These are phyloP conservation scores for Neodiprion lecontei DNA, from an alignment of 1,140 invertebrate genomes.

Conservation along the genomic window DNA sequence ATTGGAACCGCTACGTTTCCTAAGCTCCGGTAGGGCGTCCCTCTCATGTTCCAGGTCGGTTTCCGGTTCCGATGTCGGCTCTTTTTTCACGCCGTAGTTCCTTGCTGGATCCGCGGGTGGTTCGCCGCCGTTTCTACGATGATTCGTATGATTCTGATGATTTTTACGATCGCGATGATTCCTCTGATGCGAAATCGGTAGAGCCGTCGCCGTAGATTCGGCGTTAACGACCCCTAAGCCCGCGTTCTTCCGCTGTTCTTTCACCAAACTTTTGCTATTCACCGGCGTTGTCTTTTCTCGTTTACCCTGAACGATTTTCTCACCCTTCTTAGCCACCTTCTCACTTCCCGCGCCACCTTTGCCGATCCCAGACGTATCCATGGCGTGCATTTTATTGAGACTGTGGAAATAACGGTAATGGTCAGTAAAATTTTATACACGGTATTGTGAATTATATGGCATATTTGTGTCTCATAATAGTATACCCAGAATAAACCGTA, in stretches of 20 bases:
- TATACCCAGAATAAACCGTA: too few relatives aligned
- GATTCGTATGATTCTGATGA: background rate
- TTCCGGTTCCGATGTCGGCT: slow-evolving; percentile 32
- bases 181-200: slow-evolving; percentile 53
- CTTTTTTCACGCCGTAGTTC: slow-evolving; percentile 40
- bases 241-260: too few relatives aligned
- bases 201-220: slow-evolving; percentile 29
- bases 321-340: background rate
- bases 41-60: slow-evolving; percentile 18
- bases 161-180: slow-evolving; percentile 50
- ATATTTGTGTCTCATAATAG: too few relatives aligned
- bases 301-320: background rate
- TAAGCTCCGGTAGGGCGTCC: slow-evolving; percentile 9
- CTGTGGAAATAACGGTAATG: slow-evolving; percentile 30
- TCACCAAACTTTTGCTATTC: too few relatives aligned
- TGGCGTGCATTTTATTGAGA: slow-evolving; percentile 58
- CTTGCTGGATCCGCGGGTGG: slow-evolving; percentile 10
- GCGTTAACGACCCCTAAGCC: too few relatives aligned
- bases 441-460: too few relatives aligned
- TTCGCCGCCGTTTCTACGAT: slow-evolving; percentile 25
- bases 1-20: slow-evolving; percentile 3
- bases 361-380: slow-evolving; percentile 35
- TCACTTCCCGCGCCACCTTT: background rate
- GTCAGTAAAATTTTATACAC: too few relatives aligned
- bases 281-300: too few relatives aligned